These are phyloP conservation scores for Cervus canadensis DNA, from an alignment of 2,113 vertebrate species.

Conservation along the genomic window DNA sequence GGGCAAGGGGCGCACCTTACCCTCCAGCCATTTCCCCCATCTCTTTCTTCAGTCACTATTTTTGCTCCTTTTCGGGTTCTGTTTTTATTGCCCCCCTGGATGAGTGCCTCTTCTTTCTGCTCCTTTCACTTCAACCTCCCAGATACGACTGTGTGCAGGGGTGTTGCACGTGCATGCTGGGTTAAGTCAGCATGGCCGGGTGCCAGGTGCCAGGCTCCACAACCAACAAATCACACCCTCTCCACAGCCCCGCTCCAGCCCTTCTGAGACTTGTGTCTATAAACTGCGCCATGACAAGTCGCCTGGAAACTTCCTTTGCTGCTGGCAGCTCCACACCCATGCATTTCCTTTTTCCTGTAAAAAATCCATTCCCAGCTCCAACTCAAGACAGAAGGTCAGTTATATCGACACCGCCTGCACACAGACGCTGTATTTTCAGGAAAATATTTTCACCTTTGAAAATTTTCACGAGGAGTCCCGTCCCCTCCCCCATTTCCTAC, in stretches of 20 bases:
- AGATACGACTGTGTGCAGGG: not conserved
- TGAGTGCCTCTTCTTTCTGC: not conserved
- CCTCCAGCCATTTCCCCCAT: not conserved
- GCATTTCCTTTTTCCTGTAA: constrained; percentile 60
- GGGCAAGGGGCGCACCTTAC: not conserved
- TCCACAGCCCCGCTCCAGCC: constrained; percentile 1
- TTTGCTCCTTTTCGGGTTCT: not conserved
- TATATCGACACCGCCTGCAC: not conserved
- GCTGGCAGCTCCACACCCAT: constrained; percentile 48
- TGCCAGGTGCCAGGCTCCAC: constrained; percentile 62
- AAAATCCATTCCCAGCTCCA: constrained; percentile 46
- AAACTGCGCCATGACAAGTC: constrained; percentile 52
- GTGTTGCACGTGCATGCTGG: not conserved
- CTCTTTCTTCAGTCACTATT: not conserved
- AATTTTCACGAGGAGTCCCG: not conserved
- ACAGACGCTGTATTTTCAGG: constrained; percentile 41
- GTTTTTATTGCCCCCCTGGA: not conserved
- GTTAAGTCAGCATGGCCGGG: not conserved
- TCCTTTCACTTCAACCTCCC: not conserved
- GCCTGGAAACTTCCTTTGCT: constrained; percentile 61
- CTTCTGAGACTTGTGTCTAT: constrained; percentile 37
- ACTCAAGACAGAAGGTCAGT: constrained; percentile 33
- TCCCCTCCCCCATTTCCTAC: not conserved
- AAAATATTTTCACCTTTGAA: constrained; percentile 49
- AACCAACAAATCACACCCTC: not conserved